Percentiles rank a stretch among this genome's conserved stretches.
These are phyloP conservation scores for Zaprionus bogoriensis DNA, from an alignment of 2,888 invertebrate genomes.

Conservation along the genomic window DNA sequence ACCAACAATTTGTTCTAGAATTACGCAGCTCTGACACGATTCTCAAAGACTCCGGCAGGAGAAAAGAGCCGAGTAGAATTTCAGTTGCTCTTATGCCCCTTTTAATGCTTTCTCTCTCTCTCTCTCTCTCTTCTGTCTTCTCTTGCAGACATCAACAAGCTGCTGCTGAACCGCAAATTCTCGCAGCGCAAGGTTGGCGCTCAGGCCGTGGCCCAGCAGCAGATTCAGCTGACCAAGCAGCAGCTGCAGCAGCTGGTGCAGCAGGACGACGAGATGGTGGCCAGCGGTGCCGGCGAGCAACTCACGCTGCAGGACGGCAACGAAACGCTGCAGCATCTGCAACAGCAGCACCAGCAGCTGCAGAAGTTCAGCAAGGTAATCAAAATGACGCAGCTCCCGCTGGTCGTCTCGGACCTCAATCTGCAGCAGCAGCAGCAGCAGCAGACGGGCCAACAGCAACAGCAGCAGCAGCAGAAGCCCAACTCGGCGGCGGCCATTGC, in stretches of 20 bases:
- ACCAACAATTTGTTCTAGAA: too few relatives aligned
- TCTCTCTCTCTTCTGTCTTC: background rate
- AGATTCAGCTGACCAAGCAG: constrained; percentile 79
- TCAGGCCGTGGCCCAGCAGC: constrained; percentile 73
- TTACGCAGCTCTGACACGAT: too few relatives aligned
- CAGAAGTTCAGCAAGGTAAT: constrained; percentile 81
- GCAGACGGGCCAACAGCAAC: constrained; percentile 54
- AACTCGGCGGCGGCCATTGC: constrained; percentile 81
- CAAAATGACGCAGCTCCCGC: constrained; percentile 81
- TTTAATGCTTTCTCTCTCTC: background rate
- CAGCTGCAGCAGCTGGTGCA: constrained; percentile 68
- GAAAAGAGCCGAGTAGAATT: too few relatives aligned
- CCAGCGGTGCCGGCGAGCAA: constrained; percentile 51
- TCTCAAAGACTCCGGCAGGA: too few relatives aligned
- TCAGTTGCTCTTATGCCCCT: background rate
- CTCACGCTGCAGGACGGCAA: constrained; percentile 49
- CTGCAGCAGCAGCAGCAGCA: constrained; percentile 69
- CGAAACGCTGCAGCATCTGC: constrained; percentile 48
- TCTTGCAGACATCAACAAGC: constrained; percentile 80
- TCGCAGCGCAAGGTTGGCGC: constrained; percentile 80
- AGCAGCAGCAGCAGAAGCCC: constrained; percentile 71
- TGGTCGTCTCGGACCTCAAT: constrained; percentile 81
- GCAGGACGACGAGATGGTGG: constrained; percentile 73
- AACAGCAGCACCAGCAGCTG: constrained; percentile 52
- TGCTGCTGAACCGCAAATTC: constrained; percentile 79